Percentiles rank a stretch among this genome's conserved stretches.
These are phyloP conservation scores for Cyprinella venusta DNA, from an alignment of 2,797 vertebrate species.

Conservation along the genomic window DNA sequence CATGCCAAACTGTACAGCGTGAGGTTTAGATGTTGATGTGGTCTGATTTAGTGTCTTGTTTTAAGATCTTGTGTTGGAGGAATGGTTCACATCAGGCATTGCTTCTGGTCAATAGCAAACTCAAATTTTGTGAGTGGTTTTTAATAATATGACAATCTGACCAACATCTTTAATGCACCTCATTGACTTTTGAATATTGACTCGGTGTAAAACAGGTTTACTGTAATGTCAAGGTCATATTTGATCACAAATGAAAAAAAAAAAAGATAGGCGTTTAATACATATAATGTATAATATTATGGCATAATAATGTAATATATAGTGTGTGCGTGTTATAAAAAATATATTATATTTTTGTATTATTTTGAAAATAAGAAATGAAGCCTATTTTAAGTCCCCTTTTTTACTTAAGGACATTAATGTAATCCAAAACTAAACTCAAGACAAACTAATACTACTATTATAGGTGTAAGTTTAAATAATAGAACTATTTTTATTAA, in stretches of 20 bases:
- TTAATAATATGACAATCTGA: background rate
- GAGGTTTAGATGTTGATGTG: background rate
- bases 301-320: background rate
- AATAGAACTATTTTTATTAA: background rate
- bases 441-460: background rate
- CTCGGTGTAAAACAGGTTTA: background rate
- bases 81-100: background rate
- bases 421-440: background rate
- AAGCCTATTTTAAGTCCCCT: too few species aligned
- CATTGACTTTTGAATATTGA: background rate
- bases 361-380: too few species aligned
- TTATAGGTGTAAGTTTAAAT: background rate
- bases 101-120: background rate
- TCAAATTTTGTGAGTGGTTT: background rate
- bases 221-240: background rate
- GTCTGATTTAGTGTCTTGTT: background rate
- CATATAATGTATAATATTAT: background rate
- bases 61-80: background rate
- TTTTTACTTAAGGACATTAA: too few species aligned
- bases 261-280: background rate
- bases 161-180: background rate
- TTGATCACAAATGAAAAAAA: background rate
- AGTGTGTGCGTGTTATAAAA: too few species aligned
- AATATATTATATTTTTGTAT: too few species aligned
- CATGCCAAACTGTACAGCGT: background rate